Base-by-base conservation (phyloP, 2,113 vertebrate genomes). In the Cololabis saira region DNA sequence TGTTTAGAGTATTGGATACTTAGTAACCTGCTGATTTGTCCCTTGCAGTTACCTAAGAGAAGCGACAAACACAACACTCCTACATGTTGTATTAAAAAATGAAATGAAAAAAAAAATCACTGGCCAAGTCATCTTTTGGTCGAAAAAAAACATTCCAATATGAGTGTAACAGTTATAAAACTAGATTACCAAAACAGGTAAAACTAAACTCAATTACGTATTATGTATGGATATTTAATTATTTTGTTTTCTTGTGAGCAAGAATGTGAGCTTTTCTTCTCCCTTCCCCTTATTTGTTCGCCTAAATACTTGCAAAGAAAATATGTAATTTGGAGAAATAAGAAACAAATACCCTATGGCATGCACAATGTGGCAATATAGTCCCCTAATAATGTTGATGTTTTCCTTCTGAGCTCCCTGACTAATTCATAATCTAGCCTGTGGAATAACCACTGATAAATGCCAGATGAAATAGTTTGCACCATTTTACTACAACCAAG, bases 311-410 rank as follows among this genome's bases (percentile, higher is more conserved):
- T n/a, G 42, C 52, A 48, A 30, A 48, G 37, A 76, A 56, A 56
- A 73, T 58, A 45, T 48, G 53, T 19, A n/a, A 71, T 67, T 79
- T 53, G 17, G 59, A 74, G 43, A 71, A 41, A 65, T 48, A 63
- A 76, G 45, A 75, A 75, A 77, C 70, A 55, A 66, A 80, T 66
- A 66, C 43, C 65, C 66, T 65, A 74, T 53, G 75, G 49, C 40
- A 42, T 37, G 42, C 63, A 77, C 58, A 80, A 43, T 37, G 59
- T 60, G 61, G 41, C 69, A 80, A 72, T 74, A 55, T 50, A 83
- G 74, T 68, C 80, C 61, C 51, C 61, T 87, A 88, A 87, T 88
- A 82, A 84, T 71, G 67, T 63, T 81, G 67, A 74, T 86, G 71
- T 80, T 87, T 82, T 80, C 48, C 55, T 55, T 60, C 69, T 71